Percentiles rank a stretch among this genome's conserved stretches.
Conservation (phyloP, 2,888 invertebrate genomes). For the Clostera curtula region DNA sequence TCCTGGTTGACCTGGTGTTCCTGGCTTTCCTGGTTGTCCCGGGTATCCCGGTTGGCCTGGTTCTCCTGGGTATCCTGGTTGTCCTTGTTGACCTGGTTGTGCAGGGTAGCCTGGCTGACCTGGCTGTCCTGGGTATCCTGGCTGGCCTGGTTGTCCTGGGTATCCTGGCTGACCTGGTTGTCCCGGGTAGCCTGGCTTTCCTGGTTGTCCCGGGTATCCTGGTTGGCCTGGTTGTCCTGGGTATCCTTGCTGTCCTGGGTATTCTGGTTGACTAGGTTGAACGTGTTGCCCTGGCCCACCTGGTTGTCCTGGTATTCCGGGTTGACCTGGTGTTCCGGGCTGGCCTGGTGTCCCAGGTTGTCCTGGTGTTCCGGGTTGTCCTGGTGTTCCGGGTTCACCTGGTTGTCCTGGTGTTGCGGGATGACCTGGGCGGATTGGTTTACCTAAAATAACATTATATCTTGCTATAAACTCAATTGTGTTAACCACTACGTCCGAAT, state of each 20-base stretch:
- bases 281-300: conserved; percentile 31
- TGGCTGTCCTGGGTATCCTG: conserved; percentile 20
- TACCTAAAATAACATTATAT: no score
- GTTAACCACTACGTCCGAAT: no score
- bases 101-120: conserved; percentile 15
- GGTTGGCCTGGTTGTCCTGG: not conserved
- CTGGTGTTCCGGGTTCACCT: conserved; percentile 17
- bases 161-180: conserved; percentile 6
- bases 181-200: conserved; percentile 14
- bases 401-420: conserved; percentile 20
- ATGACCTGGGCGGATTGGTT: conserved; percentile 23
- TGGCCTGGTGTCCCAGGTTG: conserved; percentile 19
- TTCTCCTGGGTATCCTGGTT: conserved; percentile 8
- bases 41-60: conserved; percentile 8
- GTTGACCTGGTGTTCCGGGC: conserved; percentile 18
- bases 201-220: conserved; percentile 19
- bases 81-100: conserved; percentile 51
- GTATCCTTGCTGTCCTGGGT: not conserved
- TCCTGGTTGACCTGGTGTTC: conserved; percentile 31
- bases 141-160: conserved; percentile 14
- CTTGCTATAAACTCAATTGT: no score
- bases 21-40: conserved; percentile 23
- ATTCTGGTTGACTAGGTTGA: conserved; percentile 2
- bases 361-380: conserved; percentile 18
- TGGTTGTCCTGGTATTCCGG: conserved; percentile 18